Percentiles rank a stretch among this genome's conserved stretches.
phyloP scores from a whole-genome alignment of 2,888 invertebrate species.

The Aphodius sticticus region DNA sequence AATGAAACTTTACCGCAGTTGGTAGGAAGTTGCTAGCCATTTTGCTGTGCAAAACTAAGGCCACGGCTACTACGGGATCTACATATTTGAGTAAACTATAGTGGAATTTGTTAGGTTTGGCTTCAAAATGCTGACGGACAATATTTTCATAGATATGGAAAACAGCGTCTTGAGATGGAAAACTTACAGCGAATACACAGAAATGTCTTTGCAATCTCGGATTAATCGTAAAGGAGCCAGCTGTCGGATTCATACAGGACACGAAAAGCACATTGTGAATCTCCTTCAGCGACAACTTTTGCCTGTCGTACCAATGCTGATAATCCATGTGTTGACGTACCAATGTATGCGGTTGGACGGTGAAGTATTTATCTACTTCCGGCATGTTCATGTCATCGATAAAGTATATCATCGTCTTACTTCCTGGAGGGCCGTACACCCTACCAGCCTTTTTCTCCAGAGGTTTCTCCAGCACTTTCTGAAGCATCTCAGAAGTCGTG shows the following conservation, averaged over 20 bases:
- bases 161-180: slow-evolving; percentile 83
- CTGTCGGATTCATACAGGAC: slow-evolving; percentile 96
- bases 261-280: slow-evolving; percentile 94
- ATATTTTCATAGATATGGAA: slow-evolving; percentile 86
- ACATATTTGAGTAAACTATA: slow-evolving; percentile 66
- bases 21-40: slow-evolving; percentile 83
- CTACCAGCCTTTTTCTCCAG: slow-evolving; percentile 95
- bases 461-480: slow-evolving; percentile 87
- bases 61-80: slow-evolving; percentile 72
- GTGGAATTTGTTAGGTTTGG: slow-evolving; percentile 73
- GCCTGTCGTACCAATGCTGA: slow-evolving; percentile 93
- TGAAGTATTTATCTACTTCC: slow-evolving; percentile 92
- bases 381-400: slow-evolving; percentile 98
- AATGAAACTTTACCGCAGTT: slow-evolving; percentile 95
- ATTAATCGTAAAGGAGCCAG: slow-evolving; percentile 94
- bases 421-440: slow-evolving; percentile 93
- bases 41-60: slow-evolving; percentile 79
- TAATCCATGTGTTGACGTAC: slow-evolving; percentile 94
- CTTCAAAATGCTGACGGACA: slow-evolving; percentile 76
- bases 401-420: slow-evolving; percentile 90
- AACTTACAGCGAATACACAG: slow-evolving; percentile 87
- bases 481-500: slow-evolving; percentile 92
- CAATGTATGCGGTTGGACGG: slow-evolving; percentile 94
- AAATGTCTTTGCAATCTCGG: slow-evolving; percentile 89
- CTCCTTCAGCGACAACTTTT: slow-evolving; percentile 86